Evolutionary conservation across 2,797 vertebrate genomes (phyloP), one percentile per base, ranked within the genome.

Genomic region (Myotis planiceps): DNA sequence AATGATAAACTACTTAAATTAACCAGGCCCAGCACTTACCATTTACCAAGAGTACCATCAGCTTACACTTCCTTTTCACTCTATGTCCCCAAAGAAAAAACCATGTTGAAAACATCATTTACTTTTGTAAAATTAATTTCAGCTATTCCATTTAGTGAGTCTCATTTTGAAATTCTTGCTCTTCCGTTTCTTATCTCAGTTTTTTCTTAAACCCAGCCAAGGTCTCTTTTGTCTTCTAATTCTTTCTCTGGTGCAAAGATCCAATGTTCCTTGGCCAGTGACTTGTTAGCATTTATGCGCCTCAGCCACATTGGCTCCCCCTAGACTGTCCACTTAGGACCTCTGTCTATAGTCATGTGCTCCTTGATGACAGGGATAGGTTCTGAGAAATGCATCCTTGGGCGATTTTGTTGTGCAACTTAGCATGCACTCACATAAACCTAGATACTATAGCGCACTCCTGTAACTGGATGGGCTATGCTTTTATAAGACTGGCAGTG

Each of bases 151-250:
- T 80, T 83, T 39, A 69, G 27, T 79, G 32, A 37, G 21, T 39
- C 45, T 88, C 19, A 27, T 55, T 96, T 93, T 93, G 29, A 95
- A 93, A 75, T 93, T 58, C 37, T 84, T 84, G 29, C 16, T 86
- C 25, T 85, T 85, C 9, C 76, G 53, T 78, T 49, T 82, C 39
- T 65, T 49, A 60, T 37, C 25, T 79, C 18, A 39, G 23, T 79
- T 58, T 60, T 55, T 58, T 66, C 42, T 87, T 72, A 72, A 83
- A 63, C 0, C 0, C 7, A 79, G 13, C 16, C 32, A 65, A 34
- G 16, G 9, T 49, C 82, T 90, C 19, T 82, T 86, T 23, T 7
- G 42, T 74, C 39, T 85, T 82, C 12, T 51, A 82, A 34, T 47
- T 72, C 19, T 63, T 89, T 87, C 23, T 65, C 18, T 65, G n/a